Percentiles rank a stretch among this genome's conserved stretches.
Conservation (phyloP, 2,113 vertebrate genomes). For the Colinus virginianus region DNA sequence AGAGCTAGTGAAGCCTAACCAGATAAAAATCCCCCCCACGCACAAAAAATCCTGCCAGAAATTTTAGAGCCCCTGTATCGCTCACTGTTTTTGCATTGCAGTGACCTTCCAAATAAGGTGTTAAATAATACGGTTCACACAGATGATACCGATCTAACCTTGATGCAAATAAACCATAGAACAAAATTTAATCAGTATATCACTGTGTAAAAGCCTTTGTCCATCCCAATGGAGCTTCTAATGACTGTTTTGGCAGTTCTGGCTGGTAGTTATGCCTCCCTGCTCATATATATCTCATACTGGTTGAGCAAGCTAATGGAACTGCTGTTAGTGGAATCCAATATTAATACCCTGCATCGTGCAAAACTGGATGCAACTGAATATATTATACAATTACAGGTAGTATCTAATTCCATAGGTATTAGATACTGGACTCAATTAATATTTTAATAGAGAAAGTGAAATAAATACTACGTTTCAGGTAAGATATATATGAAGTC, state of each 20-base stretch:
- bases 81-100: constrained; percentile 64
- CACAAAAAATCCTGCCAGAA: background rate
- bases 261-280: constrained; percentile 75
- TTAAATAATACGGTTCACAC: constrained; percentile 55
- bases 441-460: constrained; percentile 77
- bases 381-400: constrained; percentile 76
- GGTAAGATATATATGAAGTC: constrained; percentile 59
- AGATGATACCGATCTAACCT: constrained; percentile 74
- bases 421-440: constrained; percentile 74
- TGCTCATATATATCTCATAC: constrained; percentile 76
- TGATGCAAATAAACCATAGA: constrained; percentile 82
- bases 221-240: constrained; percentile 80
- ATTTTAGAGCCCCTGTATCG: constrained; percentile 11
- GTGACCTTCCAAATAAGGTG: constrained; percentile 74
- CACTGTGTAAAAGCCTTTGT: constrained; percentile 77
- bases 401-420: constrained; percentile 79
- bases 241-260: constrained; percentile 82
- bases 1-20: background rate
- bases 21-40: background rate
- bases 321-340: constrained; percentile 80
- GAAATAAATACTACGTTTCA: constrained; percentile 74
- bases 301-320: constrained; percentile 81
- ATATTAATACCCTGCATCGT: constrained; percentile 75
- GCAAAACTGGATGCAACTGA: constrained; percentile 78
- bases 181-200: constrained; percentile 81